Conservation (phyloP, 2,113 vertebrate species). For the Marmota flaviventris region DNA sequence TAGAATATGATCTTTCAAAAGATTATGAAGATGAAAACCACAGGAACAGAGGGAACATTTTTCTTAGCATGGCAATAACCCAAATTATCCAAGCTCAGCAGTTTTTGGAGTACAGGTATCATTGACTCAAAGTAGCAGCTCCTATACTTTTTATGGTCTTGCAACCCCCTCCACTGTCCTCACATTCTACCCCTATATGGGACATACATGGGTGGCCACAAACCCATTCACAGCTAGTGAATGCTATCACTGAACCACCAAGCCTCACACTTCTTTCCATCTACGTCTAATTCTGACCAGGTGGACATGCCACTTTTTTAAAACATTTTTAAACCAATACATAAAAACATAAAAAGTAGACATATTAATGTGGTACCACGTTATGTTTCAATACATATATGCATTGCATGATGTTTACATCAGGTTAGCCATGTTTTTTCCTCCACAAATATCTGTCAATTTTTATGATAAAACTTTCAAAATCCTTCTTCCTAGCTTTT, state of each 20-base stretch:
- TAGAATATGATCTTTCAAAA: not conserved
- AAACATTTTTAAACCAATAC: not conserved
- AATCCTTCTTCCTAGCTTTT: not conserved
- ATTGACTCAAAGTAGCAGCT: not conserved
- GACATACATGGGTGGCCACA: too few species aligned
- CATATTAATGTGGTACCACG: not conserved
- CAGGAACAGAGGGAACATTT: not conserved
- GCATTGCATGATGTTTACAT: too few species aligned
- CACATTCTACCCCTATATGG: fast-evolving
- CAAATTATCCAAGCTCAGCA: not conserved
- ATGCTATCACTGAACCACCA: not conserved
- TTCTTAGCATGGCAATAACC: not conserved
- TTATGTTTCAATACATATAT: not conserved
- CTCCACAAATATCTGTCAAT: not conserved
- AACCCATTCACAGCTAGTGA: not conserved
- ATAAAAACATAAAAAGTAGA: not conserved
- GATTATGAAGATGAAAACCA: not conserved
- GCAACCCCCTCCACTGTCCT: fast-evolving
- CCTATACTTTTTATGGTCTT: fast-evolving
- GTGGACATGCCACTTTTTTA: not conserved
- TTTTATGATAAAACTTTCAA: not conserved
- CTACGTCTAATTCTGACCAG: not conserved
- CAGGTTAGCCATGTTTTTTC: too few species aligned
- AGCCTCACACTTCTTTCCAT: not conserved
- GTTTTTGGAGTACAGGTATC: not conserved